Percentiles rank a stretch among this genome's conserved stretches.
phyloP scores from a whole-genome alignment of 1,140 invertebrate genomes.

The Lanistes nyassanus region DNA sequence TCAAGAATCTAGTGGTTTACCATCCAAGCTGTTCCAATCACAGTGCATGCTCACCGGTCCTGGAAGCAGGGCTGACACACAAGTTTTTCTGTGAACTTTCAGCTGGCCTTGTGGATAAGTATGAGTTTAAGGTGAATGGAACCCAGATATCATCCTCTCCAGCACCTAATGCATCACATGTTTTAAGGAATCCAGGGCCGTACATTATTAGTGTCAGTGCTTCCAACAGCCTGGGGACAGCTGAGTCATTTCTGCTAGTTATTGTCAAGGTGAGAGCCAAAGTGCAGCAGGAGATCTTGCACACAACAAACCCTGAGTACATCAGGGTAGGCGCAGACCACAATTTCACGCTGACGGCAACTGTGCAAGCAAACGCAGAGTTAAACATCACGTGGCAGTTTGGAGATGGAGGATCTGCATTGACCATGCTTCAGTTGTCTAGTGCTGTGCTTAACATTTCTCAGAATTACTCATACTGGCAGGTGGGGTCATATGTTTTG shows the following conservation, averaged over 20 bases:
- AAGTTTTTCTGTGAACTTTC: not conserved
- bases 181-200: not conserved
- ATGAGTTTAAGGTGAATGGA: constrained; percentile 11
- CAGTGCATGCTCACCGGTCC: not conserved
- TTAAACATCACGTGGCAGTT: constrained; percentile 33
- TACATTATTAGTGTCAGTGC: constrained; percentile 14
- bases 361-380: constrained; percentile 15
- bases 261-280: constrained; percentile 19
- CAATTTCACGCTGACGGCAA: not conserved
- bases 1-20: constrained; percentile 5
- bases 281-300: not conserved
- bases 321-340: not conserved
- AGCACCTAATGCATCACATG: not conserved
- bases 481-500: constrained; percentile 30
- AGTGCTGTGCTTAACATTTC: not conserved
- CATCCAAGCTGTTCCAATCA: not conserved
- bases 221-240: constrained; percentile 16
- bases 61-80: constrained; percentile 12
- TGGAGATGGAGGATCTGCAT: constrained; percentile 20
- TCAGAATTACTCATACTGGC: constrained; percentile 17
- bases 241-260: constrained; percentile 15
- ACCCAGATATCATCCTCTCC: not conserved
- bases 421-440: not conserved
- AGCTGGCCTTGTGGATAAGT: constrained; percentile 4
- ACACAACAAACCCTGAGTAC: not conserved